Conservation (phyloP, 2,797 vertebrate species). For the Leptodactylus fallax region DNA sequence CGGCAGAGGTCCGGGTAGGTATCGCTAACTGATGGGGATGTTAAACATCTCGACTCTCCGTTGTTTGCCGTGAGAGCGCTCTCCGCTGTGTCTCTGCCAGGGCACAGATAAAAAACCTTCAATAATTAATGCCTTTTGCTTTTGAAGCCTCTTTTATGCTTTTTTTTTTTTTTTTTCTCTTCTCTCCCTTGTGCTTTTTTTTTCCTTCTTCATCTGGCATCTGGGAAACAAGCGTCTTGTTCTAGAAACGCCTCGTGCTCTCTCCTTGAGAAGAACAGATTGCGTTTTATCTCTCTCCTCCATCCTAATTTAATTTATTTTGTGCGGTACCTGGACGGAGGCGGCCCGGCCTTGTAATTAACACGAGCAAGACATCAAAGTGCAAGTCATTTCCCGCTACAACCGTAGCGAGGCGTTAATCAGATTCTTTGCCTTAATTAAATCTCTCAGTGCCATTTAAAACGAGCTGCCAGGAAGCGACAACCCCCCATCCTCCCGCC, state of each 20-base stretch:
- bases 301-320: constrained; percentile 40
- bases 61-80: not conserved
- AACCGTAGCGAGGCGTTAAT: constrained; percentile 25
- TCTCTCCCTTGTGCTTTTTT: constrained; percentile 37
- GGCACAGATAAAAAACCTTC: constrained; percentile 44
- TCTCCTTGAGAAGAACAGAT: constrained; percentile 33
- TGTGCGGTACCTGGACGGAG: not conserved
- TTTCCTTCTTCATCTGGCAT: constrained; percentile 12
- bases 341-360: constrained; percentile 24
- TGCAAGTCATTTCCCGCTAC: constrained; percentile 31
- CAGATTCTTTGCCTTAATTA: constrained; percentile 39
- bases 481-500: not conserved
- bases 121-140: constrained; percentile 58
- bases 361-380: constrained; percentile 43
- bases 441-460: constrained; percentile 26
- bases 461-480: not conserved
- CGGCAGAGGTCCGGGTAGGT: no score
- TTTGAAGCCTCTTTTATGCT: constrained; percentile 51
- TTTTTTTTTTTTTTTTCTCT: constrained; percentile 13
- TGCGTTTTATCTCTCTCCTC: constrained; percentile 36
- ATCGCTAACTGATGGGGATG: no score
- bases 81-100: constrained; percentile 28
- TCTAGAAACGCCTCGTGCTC: not conserved
- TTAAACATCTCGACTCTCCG: not conserved
- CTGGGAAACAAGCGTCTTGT: constrained; percentile 26